These are phyloP conservation scores for Halcyon leucocephala DNA, from an alignment of 2,797 vertebrate genomes.

Conservation along the genomic window DNA sequence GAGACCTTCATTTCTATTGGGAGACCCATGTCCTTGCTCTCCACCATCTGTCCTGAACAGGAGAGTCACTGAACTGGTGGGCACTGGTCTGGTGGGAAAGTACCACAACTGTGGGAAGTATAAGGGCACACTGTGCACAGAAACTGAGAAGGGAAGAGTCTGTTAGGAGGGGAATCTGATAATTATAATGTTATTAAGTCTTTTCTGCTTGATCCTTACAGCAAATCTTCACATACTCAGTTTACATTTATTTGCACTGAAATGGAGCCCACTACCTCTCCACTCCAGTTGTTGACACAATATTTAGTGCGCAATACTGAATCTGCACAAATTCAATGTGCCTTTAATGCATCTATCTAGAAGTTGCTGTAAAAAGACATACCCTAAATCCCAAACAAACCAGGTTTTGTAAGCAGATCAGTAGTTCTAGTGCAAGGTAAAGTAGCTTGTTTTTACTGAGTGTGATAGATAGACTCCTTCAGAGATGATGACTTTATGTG, in stretches of 20 bases:
- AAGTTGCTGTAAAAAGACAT: slow-evolving; percentile 38
- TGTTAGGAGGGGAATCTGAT: not conserved
- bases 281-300: not conserved
- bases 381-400: not conserved
- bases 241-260: slow-evolving; percentile 64
- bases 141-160: not conserved
- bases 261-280: slow-evolving; percentile 37
- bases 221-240: not conserved
- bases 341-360: not conserved
- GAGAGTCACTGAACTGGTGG: not conserved
- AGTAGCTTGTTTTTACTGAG: not conserved
- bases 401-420: slow-evolving; percentile 10
- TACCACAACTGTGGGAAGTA: not conserved
- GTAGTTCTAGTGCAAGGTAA: not conserved
- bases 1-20: not conserved
- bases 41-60: not conserved
- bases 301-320: not conserved
- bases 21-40: not conserved
- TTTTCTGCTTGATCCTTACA: not conserved
- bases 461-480: not conserved
- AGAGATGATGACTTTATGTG: not conserved
- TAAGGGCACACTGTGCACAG: not conserved
- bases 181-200: not conserved
- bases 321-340: not conserved
- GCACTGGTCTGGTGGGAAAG: not conserved